Percentiles rank a stretch among this genome's conserved stretches.
Conservation (phyloP, 2,888 invertebrate species). For the Calliopum simillimum region DNA sequence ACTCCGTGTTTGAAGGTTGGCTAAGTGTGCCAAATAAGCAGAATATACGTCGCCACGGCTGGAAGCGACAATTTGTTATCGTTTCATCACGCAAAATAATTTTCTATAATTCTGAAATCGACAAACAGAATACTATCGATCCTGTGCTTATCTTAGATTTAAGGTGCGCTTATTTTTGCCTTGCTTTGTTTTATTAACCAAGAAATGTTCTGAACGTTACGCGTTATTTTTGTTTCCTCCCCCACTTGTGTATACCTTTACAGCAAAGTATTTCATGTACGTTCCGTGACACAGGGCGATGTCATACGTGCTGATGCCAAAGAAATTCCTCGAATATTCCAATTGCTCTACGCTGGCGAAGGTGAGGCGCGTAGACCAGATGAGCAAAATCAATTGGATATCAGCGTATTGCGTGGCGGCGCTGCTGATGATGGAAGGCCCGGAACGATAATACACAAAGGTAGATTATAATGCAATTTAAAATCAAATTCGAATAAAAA, state of each 20-base stretch:
- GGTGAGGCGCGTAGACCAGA: constrained; percentile 89
- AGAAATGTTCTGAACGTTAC: not conserved
- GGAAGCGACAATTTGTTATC: constrained; percentile 97
- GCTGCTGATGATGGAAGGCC: constrained; percentile 64
- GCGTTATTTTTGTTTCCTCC: constrained; percentile 17
- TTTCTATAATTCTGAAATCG: constrained; percentile 94
- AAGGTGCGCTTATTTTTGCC: constrained; percentile 73
- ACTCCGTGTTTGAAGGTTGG: constrained; percentile 93
- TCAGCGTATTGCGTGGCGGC: constrained; percentile 69
- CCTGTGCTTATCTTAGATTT: constrained; percentile 95
- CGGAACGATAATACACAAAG: constrained; percentile 66
- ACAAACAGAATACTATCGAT: constrained; percentile 90
- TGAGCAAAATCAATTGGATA: constrained; percentile 73
- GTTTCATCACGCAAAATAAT: constrained; percentile 97
- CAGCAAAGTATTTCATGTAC: constrained; percentile 98
- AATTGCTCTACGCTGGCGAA: constrained; percentile 96
- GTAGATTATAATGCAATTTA: constrained; percentile 46
- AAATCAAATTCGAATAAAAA: not conserved
- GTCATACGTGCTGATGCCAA: constrained; percentile 98
- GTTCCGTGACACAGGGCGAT: constrained; percentile 98
- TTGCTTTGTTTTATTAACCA: constrained; percentile 6
- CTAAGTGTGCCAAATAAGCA: constrained; percentile 94
- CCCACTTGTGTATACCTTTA: constrained; percentile 40
- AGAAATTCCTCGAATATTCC: constrained; percentile 98
- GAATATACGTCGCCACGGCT: constrained; percentile 94